phyloP scores from a whole-genome alignment of 1,140 invertebrate species.

The Lepidurus arcticus region DNA sequence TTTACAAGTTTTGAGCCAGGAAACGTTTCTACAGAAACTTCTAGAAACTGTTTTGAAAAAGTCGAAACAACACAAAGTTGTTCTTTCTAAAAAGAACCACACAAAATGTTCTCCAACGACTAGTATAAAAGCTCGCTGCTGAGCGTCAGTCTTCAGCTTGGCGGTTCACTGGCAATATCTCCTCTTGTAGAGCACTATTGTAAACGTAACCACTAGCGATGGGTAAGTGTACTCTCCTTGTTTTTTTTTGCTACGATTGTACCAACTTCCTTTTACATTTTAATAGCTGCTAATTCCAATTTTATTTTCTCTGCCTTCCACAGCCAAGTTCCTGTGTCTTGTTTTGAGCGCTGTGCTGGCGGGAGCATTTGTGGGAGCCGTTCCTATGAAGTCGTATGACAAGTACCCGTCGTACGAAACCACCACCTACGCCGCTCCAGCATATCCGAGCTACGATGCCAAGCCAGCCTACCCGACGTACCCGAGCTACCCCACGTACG shows the following conservation, averaged over 20 bases:
- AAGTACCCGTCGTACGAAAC: not conserved
- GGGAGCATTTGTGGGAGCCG: not conserved
- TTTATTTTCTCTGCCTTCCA: not conserved
- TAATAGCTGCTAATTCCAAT: not conserved
- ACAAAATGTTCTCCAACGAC: not conserved
- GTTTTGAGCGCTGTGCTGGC: not conserved
- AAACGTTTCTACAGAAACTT: too few relatives aligned
- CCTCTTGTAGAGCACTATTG: not conserved
- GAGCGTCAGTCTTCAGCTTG: not conserved
- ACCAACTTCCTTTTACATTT: not conserved
- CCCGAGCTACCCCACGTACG: not conserved
- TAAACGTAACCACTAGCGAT: not conserved
- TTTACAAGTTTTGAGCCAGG: too few relatives aligned
- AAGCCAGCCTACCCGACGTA: not conserved
- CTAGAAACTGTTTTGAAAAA: too few relatives aligned
- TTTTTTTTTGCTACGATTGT: not conserved
- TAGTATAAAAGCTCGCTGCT: conserved; percentile 8
- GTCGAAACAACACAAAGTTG: not conserved
- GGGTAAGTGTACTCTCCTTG: not conserved
- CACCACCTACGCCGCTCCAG: not conserved
- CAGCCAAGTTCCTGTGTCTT: not conserved
- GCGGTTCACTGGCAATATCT: conserved; percentile 9
- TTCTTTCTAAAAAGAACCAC: not conserved
- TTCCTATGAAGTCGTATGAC: not conserved
- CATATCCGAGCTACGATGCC: not conserved